phyloP scores from a whole-genome alignment of 2,888 invertebrate genomes.

The Protodeltote pygarga region DNA sequence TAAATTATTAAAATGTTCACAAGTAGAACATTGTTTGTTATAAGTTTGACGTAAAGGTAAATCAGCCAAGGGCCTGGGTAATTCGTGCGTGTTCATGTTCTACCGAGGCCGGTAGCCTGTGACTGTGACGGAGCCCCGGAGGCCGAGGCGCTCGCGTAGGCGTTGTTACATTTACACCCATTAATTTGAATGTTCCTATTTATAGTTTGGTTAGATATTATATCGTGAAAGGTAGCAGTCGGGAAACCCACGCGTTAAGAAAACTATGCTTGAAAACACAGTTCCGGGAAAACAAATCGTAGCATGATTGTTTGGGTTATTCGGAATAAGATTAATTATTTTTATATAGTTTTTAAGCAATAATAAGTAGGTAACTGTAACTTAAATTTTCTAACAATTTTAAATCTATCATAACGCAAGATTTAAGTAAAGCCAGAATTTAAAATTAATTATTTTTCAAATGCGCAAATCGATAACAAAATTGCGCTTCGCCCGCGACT shows the following conservation, averaged over 20 bases:
- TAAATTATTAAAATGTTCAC: slow-evolving; percentile 10
- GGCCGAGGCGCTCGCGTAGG: slow-evolving; percentile 58
- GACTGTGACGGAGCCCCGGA: neutral
- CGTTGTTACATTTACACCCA: slow-evolving; percentile 72
- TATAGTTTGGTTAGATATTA: slow-evolving; percentile 67
- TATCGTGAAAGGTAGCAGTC: slow-evolving; percentile 68
- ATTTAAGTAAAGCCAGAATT: no score
- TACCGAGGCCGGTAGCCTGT: neutral
- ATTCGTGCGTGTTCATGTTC: slow-evolving; percentile 21
- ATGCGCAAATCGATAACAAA: no score
- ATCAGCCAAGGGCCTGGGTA: slow-evolving; percentile 18
- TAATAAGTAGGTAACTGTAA: neutral
- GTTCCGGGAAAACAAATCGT: slow-evolving; percentile 25
- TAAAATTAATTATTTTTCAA: neutral
- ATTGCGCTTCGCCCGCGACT: no score
- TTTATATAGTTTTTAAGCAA: slow-evolving; percentile 2
- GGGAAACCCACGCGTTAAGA: slow-evolving; percentile 46
- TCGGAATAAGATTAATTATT: slow-evolving; percentile 17
- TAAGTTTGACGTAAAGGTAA: slow-evolving; percentile 17
- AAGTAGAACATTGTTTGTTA: slow-evolving; percentile 21
- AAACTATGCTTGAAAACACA: slow-evolving; percentile 33
- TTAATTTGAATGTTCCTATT: slow-evolving; percentile 74
- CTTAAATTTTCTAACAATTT: neutral
- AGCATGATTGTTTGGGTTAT: no score
- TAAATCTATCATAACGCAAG: no score